These are phyloP conservation scores for Aphaenogaster ashmeadi DNA, from an alignment of 1,140 invertebrate genomes.

Conservation along the genomic window DNA sequence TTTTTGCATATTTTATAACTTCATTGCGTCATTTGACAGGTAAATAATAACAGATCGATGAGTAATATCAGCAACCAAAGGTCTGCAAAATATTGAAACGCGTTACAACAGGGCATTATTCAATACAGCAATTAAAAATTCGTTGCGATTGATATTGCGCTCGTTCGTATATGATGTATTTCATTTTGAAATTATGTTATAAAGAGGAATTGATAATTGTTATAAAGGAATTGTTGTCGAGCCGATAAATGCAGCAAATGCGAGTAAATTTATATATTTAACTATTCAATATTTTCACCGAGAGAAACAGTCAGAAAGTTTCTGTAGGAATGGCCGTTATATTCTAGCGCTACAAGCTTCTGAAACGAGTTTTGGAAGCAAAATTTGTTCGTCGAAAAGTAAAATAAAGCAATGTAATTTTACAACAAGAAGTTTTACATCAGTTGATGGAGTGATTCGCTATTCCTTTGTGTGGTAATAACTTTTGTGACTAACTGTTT, in stretches of 20 bases:
- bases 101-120: constrained; percentile 51
- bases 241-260: constrained; percentile 49
- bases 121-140: constrained; percentile 62
- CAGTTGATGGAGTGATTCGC: not conserved
- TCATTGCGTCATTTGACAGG: constrained; percentile 54
- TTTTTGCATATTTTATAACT: constrained; percentile 53
- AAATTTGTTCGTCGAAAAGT: constrained; percentile 46
- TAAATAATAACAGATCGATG: constrained; percentile 64
- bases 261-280: constrained; percentile 53
- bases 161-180: constrained; percentile 44
- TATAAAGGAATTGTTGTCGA: constrained; percentile 41
- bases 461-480: constrained; percentile 4
- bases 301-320: constrained; percentile 32
- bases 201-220: constrained; percentile 58
- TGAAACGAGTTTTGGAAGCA: constrained; percentile 35
- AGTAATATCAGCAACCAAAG: constrained; percentile 44
- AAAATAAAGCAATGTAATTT: constrained; percentile 40
- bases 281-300: constrained; percentile 43
- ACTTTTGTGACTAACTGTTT: constrained; percentile 19
- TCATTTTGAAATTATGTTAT: constrained; percentile 48
- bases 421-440: constrained; percentile 14
- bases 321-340: constrained; percentile 27
- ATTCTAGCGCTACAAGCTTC: constrained; percentile 13
- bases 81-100: constrained; percentile 38
- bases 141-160: constrained; percentile 51